These are phyloP conservation scores for Hoplodrina blanda DNA, from an alignment of 2,888 invertebrate genomes.

Conservation along the genomic window DNA sequence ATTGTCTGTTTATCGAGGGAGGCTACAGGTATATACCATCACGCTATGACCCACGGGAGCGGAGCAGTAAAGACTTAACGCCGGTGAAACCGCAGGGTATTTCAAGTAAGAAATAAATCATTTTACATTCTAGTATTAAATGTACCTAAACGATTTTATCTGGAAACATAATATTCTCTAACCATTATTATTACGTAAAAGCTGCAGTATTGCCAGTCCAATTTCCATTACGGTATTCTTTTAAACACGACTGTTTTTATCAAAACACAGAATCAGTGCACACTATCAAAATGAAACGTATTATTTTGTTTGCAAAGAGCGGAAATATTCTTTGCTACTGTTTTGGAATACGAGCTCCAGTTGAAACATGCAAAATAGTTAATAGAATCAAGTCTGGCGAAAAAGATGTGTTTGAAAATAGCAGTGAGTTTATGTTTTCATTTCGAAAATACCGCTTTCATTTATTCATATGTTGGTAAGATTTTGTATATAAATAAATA, in stretches of 20 bases:
- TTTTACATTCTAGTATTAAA: no score
- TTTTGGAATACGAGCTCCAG: slow-evolving; percentile 21
- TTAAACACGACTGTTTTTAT: slow-evolving; percentile 50
- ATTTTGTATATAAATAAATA: no score
- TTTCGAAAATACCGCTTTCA: neutral
- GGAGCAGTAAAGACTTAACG: no score
- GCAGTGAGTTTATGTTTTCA: slow-evolving; percentile 11
- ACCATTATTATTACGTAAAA: neutral
- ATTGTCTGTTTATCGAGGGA: no score
- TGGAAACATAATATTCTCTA: no score
- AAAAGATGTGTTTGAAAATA: neutral
- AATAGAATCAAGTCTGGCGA: slow-evolving; percentile 29
- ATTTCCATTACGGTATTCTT: slow-evolving; percentile 47
- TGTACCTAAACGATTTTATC: no score
- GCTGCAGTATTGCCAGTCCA: slow-evolving; percentile 52
- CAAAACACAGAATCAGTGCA: slow-evolving; percentile 40
- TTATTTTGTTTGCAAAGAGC: slow-evolving; percentile 38
- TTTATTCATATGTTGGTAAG: neutral
- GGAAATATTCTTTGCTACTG: slow-evolving; percentile 29
- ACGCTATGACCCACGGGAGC: no score
- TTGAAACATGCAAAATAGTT: slow-evolving; percentile 19
- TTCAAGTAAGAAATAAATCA: no score
- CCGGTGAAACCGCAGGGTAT: no score
- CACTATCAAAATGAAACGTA: slow-evolving; percentile 45
- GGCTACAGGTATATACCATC: no score